Conservation (phyloP, 2,888 invertebrate genomes). For the Pristionchus entomophagus region DNA sequence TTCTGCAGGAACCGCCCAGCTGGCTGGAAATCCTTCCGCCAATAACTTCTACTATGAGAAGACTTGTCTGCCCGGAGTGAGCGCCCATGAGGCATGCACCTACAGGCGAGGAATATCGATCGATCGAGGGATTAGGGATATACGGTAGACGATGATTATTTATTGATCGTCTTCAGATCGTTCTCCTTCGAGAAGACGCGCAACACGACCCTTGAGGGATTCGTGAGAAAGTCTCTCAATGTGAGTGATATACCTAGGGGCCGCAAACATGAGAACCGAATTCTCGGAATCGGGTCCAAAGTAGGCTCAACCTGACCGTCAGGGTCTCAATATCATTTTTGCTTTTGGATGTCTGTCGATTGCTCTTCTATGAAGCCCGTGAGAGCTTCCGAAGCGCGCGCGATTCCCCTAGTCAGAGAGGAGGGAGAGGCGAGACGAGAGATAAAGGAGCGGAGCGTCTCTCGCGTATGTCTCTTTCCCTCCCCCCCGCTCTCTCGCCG, state of each 20-base stretch:
- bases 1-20: conserved; percentile 69
- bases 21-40: conserved; percentile 75
- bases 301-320: too few species aligned
- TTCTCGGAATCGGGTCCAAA: too few species aligned
- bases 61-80: conserved; percentile 76
- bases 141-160: not conserved
- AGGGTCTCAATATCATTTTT: too few species aligned
- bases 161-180: conserved; percentile 55
- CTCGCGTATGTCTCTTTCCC: too few species aligned
- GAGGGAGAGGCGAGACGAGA: too few species aligned
- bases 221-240: conserved; percentile 77
- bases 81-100: conserved; percentile 75
- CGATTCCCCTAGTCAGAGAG: too few species aligned
- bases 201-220: conserved; percentile 78
- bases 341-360: too few species aligned
- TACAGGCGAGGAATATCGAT: conserved; percentile 58
- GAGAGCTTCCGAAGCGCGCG: too few species aligned
- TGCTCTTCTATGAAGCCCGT: conserved; percentile 43
- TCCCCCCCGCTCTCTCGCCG: too few species aligned
- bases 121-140: not conserved
- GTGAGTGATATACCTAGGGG: conserved; percentile 61
- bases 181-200: conserved; percentile 79
- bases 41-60: conserved; percentile 77
- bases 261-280: too few species aligned
- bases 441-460: too few species aligned